Evolutionary conservation across 2,888 invertebrate species (phyloP), one percentile per base, ranked within the genome.

Genomic region (Cristatella mucedo): DNA sequence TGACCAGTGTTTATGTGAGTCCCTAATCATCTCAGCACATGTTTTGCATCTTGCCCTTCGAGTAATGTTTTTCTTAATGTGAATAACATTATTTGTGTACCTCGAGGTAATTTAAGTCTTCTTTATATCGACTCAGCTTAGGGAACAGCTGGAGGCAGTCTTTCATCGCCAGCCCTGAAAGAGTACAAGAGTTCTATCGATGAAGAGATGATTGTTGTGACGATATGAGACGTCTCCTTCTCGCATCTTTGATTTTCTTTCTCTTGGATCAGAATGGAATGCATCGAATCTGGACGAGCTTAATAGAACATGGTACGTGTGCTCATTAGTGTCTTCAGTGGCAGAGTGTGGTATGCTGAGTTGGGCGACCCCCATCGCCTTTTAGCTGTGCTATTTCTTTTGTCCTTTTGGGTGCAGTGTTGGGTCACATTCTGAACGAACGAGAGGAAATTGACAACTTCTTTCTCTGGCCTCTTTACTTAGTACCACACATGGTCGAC

Each of bases 391-490:
- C 11, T 20, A 34, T 13, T 31, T 11, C 19, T 21, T 21, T n/a
- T n/a, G n/a, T n/a, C n/a, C 29, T 15, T 30, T 38, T 30, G 30
- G 15, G 44, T 52, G 11, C 49, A 93, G 93, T 45, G 85, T 95
- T 49, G 78, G 82, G 45, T 86, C n/a, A 91, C 68, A 95, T 97
- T 60, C 71, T 97, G 57, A 97, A 97, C 68, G 89, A 95, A 44
- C 93, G 95, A 13, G 75, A 86, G 59, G 97, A 97, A 71, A 95
- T 97, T 51, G 95, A 97, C 71, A 97, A 97, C 70, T 97, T 97
- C 68, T 97, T 91, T 66, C 93, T n/a, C 93, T 2, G 91, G 89
- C 40, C 81, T 82, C 71, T 91, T 93, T 68, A 80, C n/a, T n/a
- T n/a, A 86, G 61, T 95, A 95, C 66, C 74, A 83, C 62, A 97